Base-by-base conservation (phyloP, 2,888 invertebrate genomes). In the Sabellastarte sp. region DNA sequence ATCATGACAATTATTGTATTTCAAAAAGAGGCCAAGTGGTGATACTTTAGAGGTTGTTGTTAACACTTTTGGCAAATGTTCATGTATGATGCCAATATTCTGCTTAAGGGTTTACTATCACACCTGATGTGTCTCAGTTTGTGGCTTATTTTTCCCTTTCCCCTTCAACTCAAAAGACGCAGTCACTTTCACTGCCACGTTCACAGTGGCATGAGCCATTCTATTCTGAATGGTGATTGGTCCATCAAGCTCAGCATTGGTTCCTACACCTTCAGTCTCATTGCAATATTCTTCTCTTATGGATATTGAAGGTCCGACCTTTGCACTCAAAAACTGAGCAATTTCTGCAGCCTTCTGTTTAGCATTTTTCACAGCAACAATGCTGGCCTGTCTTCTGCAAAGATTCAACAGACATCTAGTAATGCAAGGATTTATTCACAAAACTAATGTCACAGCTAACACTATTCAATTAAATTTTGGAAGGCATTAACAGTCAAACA, bases 271-370 rank as follows among this genome's bases (percentile, higher is more conserved):
- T 62, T 75, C 74, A 74, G 72, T 75, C 65, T 80, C 78, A 52
- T 69, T 73, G 24, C 70, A 72, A 58, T 74, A 76, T 61, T 77
- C 75, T 67, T 81, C 80, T 31, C 71, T 69, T 3, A 80, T 74
- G 61, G 67, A 66, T 20, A 79, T 63, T 31, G 78, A 74, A 29
- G 70, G 67, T 15, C 80, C 80, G 30, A 80, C 74, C 32, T 72
- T 67, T 28, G 76, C 75, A 55, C 77, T 75, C 1, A 80, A 73
- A 70, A 78, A 76, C 50, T 67, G 66, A 3, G 80, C 78, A 73
- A 80, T 79, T 66, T 80, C 80, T 50, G 76, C 70, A 20, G 80
- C 80, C 65, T 80, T 80, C 61, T 76, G 73, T 63, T 78, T 78
- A 2, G 79, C 78, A 71, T 80, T 80, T 61, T 77, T 77, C 31